Base-by-base conservation (phyloP, 2,797 vertebrate species). In the Notoglanidium macrostoma region DNA sequence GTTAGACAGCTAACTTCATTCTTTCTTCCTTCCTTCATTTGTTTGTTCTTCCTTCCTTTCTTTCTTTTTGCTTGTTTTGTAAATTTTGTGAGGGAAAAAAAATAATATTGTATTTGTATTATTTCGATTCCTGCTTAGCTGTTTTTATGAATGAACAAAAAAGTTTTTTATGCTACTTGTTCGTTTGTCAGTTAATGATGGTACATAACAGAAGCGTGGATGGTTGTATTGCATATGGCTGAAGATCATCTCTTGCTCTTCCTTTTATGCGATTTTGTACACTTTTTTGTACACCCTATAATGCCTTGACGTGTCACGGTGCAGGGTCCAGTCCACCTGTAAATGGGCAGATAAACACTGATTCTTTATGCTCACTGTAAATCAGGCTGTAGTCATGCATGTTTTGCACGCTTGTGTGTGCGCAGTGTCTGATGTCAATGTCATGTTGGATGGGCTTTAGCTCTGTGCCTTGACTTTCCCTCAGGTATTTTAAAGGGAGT, bases 21-120 rank as follows among this genome's bases (percentile, higher is more conserved):
- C 87, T 88, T 88, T 57, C 89, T 89, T 72, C 88, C 88, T 89
- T 87, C 88, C 23, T 86, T 89, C 72, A 40, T 40, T 40, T 40
- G 40, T 40, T 40, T 40, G 40, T 40, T 40, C 93, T 84, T 91
- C 93, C 87, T 88, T 88, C 54, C 89, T 89, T 72, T 89, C 88
- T 89, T 87, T 88, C 19, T 86, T 89, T 78, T 49, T 49, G 57
- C 89, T 84, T 87, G 79, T 83, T 89, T 93, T 95, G 93, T 96
- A 94, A 92, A 94, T 95, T 94, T 78, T 95, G 92, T 95, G 93
- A 81, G 23, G 70, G 67, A 17, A 11, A 91, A 94, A 93, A 92
- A 3, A 85, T 55, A 61, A 84, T 89, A 83, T 86, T 88, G 63
- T 89, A 90, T 93, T 84, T 87, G 63, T 81, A 29, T 63, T 92